These are phyloP conservation scores for Drosophila tristis DNA, from an alignment of 1,140 invertebrate genomes.

Conservation along the genomic window DNA sequence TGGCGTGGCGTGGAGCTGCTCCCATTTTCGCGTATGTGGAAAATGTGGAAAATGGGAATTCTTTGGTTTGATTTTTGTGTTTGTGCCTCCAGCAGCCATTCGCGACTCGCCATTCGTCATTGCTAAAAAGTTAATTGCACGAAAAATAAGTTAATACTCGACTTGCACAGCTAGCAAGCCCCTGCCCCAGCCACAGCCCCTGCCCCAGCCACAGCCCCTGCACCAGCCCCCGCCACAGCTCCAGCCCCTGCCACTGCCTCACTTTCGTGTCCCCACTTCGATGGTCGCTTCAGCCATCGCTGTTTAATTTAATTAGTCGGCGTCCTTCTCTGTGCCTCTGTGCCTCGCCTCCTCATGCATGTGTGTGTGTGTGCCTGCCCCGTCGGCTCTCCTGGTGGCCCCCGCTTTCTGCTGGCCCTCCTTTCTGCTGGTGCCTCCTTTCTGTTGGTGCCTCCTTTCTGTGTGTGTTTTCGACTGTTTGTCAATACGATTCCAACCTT, in stretches of 20 bases:
- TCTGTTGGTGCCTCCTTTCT: conserved; percentile 2
- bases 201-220: conserved; percentile 6
- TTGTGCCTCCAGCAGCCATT: conserved; percentile 37
- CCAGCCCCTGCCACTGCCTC: conserved; percentile 24
- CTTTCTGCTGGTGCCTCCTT: conserved; percentile 8
- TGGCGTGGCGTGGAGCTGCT: conserved; percentile 29
- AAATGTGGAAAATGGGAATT: conserved; percentile 72
- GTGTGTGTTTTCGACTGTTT: conserved; percentile 52
- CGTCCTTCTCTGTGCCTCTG: conserved; percentile 45
- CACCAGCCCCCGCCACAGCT: conserved; percentile 26
- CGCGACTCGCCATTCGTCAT: conserved; percentile 31
- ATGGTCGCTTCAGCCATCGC: conserved; percentile 61
- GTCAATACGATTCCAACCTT: conserved; percentile 52
- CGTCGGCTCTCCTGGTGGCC: not conserved
- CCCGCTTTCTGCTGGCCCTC: too few species aligned
- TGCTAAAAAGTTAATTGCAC: conserved; percentile 82
- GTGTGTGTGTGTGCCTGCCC: conserved; percentile 1
- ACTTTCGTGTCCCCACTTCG: conserved; percentile 33
- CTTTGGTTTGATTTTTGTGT: conserved; percentile 80
- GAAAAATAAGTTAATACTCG: conserved; percentile 80
- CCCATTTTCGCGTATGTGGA: conserved; percentile 11
- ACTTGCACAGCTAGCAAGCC: not conserved
- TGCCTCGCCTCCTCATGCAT: conserved; percentile 6
- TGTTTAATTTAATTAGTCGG: conserved; percentile 79
- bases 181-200: not conserved